These are phyloP conservation scores for Drosophila mulleri DNA, from an alignment of 2,888 invertebrate species.

Conservation along the genomic window DNA sequence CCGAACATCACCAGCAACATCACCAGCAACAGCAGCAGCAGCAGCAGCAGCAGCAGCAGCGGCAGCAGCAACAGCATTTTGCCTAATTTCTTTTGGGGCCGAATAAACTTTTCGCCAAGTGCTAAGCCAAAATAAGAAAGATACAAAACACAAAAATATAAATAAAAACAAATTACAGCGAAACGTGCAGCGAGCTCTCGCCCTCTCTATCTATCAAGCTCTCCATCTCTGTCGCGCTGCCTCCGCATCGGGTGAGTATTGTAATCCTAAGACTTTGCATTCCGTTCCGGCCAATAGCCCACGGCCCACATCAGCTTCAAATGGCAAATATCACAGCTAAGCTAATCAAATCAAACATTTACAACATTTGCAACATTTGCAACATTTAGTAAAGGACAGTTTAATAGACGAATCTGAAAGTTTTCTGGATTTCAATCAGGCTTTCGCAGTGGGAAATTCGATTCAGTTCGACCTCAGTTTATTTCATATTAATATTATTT, in stretches of 20 bases:
- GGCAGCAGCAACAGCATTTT: constrained; percentile 21
- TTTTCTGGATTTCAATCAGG: background rate
- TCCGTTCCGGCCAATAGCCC: background rate
- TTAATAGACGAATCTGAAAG: background rate
- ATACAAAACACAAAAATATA: constrained; percentile 7
- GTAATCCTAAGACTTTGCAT: background rate
- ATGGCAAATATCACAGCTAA: background rate
- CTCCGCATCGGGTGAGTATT: constrained; percentile 23
- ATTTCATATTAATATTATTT: rapidly evolving
- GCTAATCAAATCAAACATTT: background rate
- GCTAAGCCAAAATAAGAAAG: constrained; percentile 9
- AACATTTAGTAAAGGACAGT: background rate
- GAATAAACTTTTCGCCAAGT: constrained; percentile 32
- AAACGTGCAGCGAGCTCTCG: background rate
- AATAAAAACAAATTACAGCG: constrained; percentile 12
- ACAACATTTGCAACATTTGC: background rate
- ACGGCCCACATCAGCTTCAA: background rate
- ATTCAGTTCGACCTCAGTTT: background rate
- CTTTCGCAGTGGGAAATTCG: background rate
- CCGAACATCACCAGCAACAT: constrained; percentile 1
- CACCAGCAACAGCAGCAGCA: constrained; percentile 1
- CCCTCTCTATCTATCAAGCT: background rate
- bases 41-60: background rate
- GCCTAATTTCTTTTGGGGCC: constrained; percentile 41
- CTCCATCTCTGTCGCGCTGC: background rate